Conservation (phyloP, 2,888 invertebrate species). For the Clepsis dumicolana region DNA sequence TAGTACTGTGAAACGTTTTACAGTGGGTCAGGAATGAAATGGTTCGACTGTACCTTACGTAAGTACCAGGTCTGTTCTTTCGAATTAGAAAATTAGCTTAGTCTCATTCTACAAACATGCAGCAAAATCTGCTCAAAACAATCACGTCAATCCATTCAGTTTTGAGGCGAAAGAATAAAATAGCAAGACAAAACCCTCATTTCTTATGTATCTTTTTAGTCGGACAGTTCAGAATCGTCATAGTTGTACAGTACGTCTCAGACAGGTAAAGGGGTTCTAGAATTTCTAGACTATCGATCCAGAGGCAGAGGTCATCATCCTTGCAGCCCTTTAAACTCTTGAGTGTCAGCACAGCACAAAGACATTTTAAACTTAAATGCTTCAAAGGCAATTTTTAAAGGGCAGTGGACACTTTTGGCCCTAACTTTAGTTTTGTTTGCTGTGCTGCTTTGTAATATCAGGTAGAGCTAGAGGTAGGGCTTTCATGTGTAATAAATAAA, state of each 20-base stretch:
- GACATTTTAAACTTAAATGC: slow-evolving; percentile 3
- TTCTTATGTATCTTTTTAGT: too few species aligned
- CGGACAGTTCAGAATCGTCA: background rate
- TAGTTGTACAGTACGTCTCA: background rate
- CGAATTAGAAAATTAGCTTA: too few species aligned
- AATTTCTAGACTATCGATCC: slow-evolving; percentile 21
- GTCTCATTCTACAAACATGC: too few species aligned
- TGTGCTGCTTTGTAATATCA: background rate
- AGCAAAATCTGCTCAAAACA: too few species aligned
- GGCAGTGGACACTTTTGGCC: background rate
- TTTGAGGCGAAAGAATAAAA: too few species aligned
- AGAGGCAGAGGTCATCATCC: slow-evolving; percentile 13
- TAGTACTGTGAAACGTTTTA: too few species aligned
- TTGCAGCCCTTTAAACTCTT: slow-evolving; percentile 9
- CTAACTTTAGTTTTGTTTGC: background rate
- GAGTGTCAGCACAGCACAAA: background rate
- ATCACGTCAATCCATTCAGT: too few species aligned
- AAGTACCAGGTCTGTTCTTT: too few species aligned
- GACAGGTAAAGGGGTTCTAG: slow-evolving; percentile 18
- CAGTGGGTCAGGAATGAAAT: too few species aligned
- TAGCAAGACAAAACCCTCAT: too few species aligned
- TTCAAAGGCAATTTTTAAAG: slow-evolving; percentile 1
- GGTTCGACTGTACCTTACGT: too few species aligned
- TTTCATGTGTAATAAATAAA: background rate
- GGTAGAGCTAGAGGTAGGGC: background rate